Conservation (phyloP, 2,797 vertebrate species). For the Cygnus olor region DNA sequence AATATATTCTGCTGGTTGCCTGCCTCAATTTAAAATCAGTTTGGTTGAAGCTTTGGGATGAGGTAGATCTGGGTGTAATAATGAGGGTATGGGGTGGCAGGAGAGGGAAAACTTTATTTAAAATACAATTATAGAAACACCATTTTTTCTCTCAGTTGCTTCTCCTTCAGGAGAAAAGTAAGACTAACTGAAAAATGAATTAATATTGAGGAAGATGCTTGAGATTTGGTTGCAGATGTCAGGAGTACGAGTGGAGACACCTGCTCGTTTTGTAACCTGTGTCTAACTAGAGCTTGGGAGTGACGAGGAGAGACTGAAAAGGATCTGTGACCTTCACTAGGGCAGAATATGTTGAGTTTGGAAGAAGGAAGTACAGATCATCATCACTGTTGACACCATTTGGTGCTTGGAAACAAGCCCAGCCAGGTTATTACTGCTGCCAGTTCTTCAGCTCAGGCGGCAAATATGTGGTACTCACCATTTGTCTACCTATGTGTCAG, state of each 20-base stretch:
- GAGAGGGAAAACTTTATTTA: neutral
- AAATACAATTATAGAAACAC: neutral
- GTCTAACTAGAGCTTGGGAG: neutral
- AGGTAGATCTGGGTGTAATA: neutral
- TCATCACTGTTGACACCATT: neutral
- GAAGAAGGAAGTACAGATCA: neutral
- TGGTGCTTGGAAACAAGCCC: constrained; percentile 16
- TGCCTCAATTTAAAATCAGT: neutral
- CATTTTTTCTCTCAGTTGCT: neutral
- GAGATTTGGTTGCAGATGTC: neutral
- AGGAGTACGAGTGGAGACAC: neutral
- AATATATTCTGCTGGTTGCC: neutral
- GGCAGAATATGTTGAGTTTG: neutral
- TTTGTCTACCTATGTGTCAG: neutral
- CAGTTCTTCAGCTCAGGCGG: neutral
- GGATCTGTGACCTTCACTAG: neutral
- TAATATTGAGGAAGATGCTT: neutral
- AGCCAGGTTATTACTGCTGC: neutral
- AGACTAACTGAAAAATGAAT: neutral
- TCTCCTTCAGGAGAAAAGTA: neutral
- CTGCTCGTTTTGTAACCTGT: neutral
- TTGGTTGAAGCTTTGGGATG: neutral
- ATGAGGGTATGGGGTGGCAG: neutral
- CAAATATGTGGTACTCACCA: neutral
- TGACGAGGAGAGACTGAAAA: neutral